phyloP scores from a whole-genome alignment of 2,888 invertebrate species.

The Drosophila monieri region DNA sequence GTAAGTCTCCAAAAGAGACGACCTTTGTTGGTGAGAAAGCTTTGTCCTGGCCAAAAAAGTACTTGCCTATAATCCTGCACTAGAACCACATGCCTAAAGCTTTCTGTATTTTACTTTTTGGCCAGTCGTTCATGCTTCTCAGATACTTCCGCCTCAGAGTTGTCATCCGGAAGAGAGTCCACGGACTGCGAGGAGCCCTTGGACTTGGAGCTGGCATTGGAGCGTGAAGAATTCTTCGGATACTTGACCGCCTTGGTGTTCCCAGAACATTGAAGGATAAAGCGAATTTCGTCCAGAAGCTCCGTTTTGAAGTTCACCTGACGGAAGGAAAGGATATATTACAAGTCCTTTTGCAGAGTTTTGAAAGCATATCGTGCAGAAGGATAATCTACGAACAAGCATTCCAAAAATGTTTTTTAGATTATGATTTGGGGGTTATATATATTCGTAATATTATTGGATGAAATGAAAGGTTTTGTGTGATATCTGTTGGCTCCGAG shows the following conservation, averaged over 20 bases:
- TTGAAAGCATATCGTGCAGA: conserved; percentile 16
- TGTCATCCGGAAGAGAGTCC: conserved; percentile 74
- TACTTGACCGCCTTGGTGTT: conserved; percentile 89
- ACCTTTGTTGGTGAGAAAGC: background rate
- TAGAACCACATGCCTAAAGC: conserved; percentile 4
- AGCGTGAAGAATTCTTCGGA: conserved; percentile 74
- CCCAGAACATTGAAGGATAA: conserved; percentile 89
- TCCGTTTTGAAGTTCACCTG: conserved; percentile 89
- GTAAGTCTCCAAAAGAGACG: background rate
- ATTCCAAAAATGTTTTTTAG: background rate
- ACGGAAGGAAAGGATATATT: background rate
- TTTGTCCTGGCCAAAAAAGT: background rate
- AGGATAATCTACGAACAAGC: background rate
- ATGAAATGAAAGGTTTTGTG: background rate
- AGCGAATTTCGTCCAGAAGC: conserved; percentile 88
- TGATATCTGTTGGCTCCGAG: conserved; percentile 23
- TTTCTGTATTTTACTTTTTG: conserved; percentile 47
- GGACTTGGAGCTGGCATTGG: conserved; percentile 61
- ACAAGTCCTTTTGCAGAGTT: background rate
- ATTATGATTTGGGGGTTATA: background rate
- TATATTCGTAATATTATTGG: background rate
- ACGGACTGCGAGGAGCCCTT: conserved; percentile 71
- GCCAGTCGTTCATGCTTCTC: conserved; percentile 37
- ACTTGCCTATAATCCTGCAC: background rate
- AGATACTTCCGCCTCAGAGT: conserved; percentile 41